Evolutionary conservation across 2,888 invertebrate genomes (phyloP), one percentile per base, ranked within the genome.

Genomic region (Drosophila prolongata): DNA sequence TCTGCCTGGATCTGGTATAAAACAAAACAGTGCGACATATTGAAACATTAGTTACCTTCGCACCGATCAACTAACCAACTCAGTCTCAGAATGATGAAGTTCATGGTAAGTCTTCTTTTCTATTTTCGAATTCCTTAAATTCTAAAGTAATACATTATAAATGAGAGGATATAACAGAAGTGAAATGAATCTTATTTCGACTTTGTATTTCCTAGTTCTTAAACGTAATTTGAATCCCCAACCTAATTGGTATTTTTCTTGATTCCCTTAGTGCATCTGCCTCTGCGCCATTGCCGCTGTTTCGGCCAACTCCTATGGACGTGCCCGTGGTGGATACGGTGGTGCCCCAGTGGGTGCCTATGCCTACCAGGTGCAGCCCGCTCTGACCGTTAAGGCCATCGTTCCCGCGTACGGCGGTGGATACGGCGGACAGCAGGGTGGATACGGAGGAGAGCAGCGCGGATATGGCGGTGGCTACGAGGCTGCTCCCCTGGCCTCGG

Each of bases 361-460:
- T 56, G 85, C 77, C 65, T 85, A 80, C 60, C 85, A 87, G 79
- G 77, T 87, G 65, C 87, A 87, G 72, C 85, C 84, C 11, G 84
- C 84, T 16, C 30, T 85, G 59, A 80, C 82, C 40, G 84, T 87
- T 9, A 76, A 74, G 71, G 79, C 82, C 19, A 70, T 82, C 34
- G 40, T 77, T 11, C 84, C 82, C 10, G 34, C 72, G 24, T 70
- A 70, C 24, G 70, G 70, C 38, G 62, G 78, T 38, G 69, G 85
- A 19, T 76, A 83, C 19, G 80, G 80, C 27, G 65, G 61, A 6
- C n/a, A 14, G 13, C 54, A 24, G 0, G 54, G 46, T 43, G 50
- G 71, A 34, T 75, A 80, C 40, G 76, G 30, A 1, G 74, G 61
- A 6, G 13, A 14, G 13, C 46, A 24, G 0, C 52, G 46, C 43